Conservation (phyloP, 2,113 vertebrate genomes). For the Platichthys stellatus region DNA sequence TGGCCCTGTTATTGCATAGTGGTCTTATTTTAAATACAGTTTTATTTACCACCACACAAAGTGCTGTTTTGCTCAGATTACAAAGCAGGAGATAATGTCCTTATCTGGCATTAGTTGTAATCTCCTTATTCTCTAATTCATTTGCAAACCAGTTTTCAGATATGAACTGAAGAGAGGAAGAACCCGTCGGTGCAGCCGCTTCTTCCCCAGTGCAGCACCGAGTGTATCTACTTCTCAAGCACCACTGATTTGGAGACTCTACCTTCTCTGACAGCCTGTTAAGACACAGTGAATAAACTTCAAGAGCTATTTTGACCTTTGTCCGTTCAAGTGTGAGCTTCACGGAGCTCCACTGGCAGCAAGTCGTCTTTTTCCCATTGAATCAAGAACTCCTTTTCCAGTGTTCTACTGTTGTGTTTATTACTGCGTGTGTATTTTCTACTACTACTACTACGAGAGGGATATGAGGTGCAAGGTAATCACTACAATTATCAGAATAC, state of each 20-base stretch:
- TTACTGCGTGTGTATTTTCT: too few relatives aligned
- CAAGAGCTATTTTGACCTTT: neutral
- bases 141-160: neutral
- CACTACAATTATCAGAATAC: too few relatives aligned
- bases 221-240: neutral
- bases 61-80: constrained; percentile 11
- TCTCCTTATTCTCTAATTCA: constrained; percentile 16
- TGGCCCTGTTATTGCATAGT: too few relatives aligned
- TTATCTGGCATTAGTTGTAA: constrained; percentile 2
- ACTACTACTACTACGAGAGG: too few relatives aligned
- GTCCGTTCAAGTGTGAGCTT: neutral
- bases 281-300: neutral
- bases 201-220: neutral
- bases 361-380: too few relatives aligned
- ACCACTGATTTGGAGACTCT: neutral
- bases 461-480: too few relatives aligned
- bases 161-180: neutral
- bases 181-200: neutral
- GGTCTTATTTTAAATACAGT: neutral
- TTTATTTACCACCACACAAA: neutral
- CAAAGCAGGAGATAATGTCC: constrained; percentile 1
- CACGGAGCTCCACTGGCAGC: neutral
- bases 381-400: neutral
- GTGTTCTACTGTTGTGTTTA: too few relatives aligned
- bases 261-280: neutral